Conservation (phyloP, 2,888 invertebrate species). For the Chelonus formosanus region DNA sequence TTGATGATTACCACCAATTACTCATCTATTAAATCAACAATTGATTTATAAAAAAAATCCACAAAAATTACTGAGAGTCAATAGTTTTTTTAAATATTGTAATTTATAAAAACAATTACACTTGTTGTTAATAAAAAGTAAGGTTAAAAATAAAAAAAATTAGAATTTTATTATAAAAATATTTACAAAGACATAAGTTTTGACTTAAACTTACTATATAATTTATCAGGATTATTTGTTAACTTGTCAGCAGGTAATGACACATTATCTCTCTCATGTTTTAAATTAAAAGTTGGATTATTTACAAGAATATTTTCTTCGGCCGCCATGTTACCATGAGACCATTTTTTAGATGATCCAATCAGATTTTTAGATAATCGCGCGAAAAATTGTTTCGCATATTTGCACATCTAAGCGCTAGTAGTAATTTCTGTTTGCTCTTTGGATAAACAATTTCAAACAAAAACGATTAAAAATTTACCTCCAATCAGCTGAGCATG, state of each 20-base stretch:
- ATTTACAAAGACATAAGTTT: slow-evolving; percentile 1
- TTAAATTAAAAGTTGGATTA: slow-evolving; percentile 32
- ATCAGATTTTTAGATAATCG: neutral
- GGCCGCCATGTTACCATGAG: slow-evolving; percentile 40
- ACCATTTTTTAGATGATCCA: neutral
- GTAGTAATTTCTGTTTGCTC: too few species aligned
- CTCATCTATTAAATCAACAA: too few species aligned
- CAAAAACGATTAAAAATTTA: too few species aligned
- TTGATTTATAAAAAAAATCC: too few species aligned
- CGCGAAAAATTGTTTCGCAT: neutral
- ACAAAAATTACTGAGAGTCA: too few species aligned
- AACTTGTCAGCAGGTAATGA: slow-evolving; percentile 33
- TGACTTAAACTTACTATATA: slow-evolving; percentile 48
- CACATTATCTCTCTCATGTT: slow-evolving; percentile 35
- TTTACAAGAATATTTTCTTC: slow-evolving; percentile 37
- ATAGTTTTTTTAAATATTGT: too few species aligned
- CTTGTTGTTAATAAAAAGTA: neutral
- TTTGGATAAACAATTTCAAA: too few species aligned
- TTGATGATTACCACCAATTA: too few species aligned
- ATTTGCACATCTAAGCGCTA: neutral
- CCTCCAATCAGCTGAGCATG: too few species aligned
- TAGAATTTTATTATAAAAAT: neutral
- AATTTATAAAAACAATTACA: too few species aligned
- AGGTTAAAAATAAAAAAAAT: slow-evolving; percentile 20
- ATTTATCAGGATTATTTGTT: slow-evolving; percentile 44